These are phyloP conservation scores for Bathybates hornii DNA, from an alignment of 2,113 vertebrate species.

Conservation along the genomic window DNA sequence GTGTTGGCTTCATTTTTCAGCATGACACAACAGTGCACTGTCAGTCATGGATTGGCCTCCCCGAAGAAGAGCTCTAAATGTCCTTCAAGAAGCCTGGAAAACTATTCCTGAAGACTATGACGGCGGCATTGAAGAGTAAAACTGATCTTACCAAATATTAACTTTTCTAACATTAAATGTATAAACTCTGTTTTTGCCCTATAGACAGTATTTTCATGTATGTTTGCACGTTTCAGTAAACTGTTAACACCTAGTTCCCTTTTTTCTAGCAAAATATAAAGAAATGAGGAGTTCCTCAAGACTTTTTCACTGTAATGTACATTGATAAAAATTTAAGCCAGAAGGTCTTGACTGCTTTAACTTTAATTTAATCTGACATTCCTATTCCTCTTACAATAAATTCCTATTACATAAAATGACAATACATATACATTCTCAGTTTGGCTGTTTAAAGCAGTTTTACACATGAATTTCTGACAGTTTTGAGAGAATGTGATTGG, in stretches of 20 bases:
- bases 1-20: background rate
- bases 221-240: background rate
- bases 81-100: background rate
- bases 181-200: background rate
- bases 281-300: accelerated
- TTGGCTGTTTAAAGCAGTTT: background rate
- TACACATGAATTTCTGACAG: background rate
- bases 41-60: background rate
- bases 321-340: background rate
- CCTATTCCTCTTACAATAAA: background rate
- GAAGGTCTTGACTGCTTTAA: background rate
- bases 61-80: background rate
- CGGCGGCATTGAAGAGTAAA: background rate
- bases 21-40: background rate
- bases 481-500: background rate
- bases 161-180: background rate
- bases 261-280: background rate
- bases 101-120: background rate
- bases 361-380: background rate
- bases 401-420: background rate
- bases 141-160: background rate
- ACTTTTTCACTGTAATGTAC: background rate
- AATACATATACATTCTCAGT: background rate
- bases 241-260: background rate
- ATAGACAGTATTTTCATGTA: background rate